Evolutionary conservation across 2,113 vertebrate genomes (phyloP).

Genomic region (Noctilio leporinus): DNA sequence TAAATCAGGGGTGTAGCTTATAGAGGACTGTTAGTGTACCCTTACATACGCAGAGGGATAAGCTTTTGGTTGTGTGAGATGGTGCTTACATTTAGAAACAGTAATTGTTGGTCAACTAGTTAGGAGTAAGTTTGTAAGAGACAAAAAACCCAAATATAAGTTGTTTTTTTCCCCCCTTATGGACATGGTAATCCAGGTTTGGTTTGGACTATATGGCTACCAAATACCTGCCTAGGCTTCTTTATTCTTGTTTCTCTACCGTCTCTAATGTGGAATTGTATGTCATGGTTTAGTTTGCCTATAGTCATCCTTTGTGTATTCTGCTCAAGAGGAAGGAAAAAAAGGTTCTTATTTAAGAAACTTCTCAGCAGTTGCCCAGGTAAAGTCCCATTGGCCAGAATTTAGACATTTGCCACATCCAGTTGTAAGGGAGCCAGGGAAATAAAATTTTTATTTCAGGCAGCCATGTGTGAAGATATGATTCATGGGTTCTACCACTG

Average conservation of each 20-base stretch:
- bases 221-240: neutral
- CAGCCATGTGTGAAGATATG: neutral
- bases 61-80: neutral
- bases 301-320: neutral
- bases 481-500: neutral
- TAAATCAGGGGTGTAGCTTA: neutral
- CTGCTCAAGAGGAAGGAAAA: neutral
- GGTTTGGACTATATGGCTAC: neutral
- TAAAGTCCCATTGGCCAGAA: neutral
- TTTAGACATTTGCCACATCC: neutral
- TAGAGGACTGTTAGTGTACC: neutral
- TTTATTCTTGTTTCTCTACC: neutral
- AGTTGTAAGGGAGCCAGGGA: neutral
- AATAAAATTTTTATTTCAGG: slow-evolving; percentile 16
- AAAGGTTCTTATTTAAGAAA: neutral
- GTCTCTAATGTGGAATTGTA: neutral
- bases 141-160: neutral
- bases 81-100: neutral
- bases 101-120: neutral
- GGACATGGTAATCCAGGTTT: neutral
- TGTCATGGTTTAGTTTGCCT: neutral
- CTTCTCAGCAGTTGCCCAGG: neutral
- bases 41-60: neutral
- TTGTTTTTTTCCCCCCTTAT: neutral
- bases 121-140: neutral